These are phyloP conservation scores for Mus caroli DNA, from an alignment of 2,797 vertebrate genomes.

Conservation along the genomic window DNA sequence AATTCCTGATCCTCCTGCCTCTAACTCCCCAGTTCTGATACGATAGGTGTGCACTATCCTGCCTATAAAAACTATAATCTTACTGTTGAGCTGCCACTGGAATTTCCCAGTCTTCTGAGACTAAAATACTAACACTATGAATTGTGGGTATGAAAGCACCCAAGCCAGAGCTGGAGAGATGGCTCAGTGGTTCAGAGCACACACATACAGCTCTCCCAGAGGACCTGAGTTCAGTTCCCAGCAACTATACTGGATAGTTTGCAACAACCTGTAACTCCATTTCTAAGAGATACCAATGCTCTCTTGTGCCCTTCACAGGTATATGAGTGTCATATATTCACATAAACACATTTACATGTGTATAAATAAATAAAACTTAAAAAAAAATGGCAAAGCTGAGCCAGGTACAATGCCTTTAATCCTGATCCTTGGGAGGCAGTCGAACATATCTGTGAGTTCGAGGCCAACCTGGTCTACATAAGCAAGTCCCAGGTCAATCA, in stretches of 20 bases:
- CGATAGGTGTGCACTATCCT: not conserved
- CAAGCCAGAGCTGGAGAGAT: not conserved
- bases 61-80: not conserved
- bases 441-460: not conserved
- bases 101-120: slow-evolving; percentile 50
- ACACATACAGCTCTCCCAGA: not conserved
- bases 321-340: not conserved
- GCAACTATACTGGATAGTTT: too few relatives aligned
- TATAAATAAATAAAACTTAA: not conserved
- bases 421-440: not conserved
- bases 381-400: not conserved
- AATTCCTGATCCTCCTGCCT: not conserved
- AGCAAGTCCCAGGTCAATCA: not conserved
- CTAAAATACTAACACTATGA: not conserved
- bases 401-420: not conserved
- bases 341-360: not conserved
- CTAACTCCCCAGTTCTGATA: not conserved
- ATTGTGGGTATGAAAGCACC: not conserved
- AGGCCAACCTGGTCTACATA: not conserved
- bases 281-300: not conserved
- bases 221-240: not conserved
- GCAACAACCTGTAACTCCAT: not conserved
- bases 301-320: not conserved
- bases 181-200: not conserved
- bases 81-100: slow-evolving; percentile 20